Evolutionary conservation across 2,113 vertebrate species (phyloP).

Genomic region (Labeo catla): DNA sequence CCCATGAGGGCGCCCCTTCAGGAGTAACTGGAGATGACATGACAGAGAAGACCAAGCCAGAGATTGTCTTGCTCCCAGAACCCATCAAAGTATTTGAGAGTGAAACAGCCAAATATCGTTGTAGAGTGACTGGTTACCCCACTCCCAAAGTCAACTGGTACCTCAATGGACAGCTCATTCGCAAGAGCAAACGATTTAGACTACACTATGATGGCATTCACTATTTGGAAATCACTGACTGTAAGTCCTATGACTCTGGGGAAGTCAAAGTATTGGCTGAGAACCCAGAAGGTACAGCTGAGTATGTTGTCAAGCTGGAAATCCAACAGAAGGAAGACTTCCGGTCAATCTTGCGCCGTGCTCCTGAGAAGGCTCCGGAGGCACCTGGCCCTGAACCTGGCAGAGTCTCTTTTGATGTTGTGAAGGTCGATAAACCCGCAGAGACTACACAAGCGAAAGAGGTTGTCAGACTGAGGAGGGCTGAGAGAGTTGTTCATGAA

Average conservation of each 20-base stretch:
- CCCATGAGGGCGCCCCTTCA: conserved; percentile 81
- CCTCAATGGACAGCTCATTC: conserved; percentile 88
- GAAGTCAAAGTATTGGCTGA: conserved; percentile 93
- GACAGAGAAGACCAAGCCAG: conserved; percentile 86
- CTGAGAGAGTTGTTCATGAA: conserved; percentile 90
- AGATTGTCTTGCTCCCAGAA: conserved; percentile 86
- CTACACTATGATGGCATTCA: conserved; percentile 95
- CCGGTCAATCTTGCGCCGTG: conserved; percentile 88
- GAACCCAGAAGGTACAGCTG: conserved; percentile 90
- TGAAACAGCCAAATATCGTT: conserved; percentile 85
- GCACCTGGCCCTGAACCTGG: conserved; percentile 78
- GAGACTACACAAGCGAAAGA: conserved; percentile 84
- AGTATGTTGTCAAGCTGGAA: conserved; percentile 93
- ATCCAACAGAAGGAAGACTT: conserved; percentile 95
- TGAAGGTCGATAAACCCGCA: conserved; percentile 85
- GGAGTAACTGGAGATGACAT: conserved; percentile 80
- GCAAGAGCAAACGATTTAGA: conserved; percentile 89
- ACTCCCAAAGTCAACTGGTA: conserved; percentile 90
- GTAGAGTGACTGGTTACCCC: conserved; percentile 87
- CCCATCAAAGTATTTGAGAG: conserved; percentile 84
- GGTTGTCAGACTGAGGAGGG: conserved; percentile 88
- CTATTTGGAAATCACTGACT: conserved; percentile 93
- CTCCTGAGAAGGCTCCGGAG: conserved; percentile 86
- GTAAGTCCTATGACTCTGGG: conserved; percentile 95
- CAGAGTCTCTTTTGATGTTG: conserved; percentile 88